Conservation (phyloP, 2,888 invertebrate species). For the Antitype chi region DNA sequence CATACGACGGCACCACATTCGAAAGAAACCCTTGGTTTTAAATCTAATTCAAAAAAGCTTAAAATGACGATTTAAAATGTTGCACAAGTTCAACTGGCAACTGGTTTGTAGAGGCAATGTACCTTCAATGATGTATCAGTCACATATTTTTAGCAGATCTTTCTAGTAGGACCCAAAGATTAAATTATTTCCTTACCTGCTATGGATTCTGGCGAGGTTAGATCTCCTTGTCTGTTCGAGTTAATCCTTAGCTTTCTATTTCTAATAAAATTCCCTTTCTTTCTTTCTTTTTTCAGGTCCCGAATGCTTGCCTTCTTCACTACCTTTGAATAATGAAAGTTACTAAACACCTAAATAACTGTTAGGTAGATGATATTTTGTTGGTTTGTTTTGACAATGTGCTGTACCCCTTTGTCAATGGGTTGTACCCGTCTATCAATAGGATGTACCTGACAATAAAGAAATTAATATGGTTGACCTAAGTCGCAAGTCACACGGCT, state of each 20-base stretch:
- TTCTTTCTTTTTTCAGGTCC: not conserved
- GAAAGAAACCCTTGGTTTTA: not conserved
- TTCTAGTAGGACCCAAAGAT: not conserved
- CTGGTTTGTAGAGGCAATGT: not conserved
- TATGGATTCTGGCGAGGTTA: not conserved
- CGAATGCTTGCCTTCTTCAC: conserved; percentile 46
- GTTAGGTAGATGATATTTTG: conserved; percentile 5
- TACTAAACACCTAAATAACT: conserved; percentile 50
- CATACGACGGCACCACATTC: not conserved
- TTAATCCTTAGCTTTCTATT: conserved; percentile 16
- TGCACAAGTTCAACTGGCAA: not conserved
- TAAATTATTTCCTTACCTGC: conserved; percentile 21
- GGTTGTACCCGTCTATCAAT: conserved; percentile 1
- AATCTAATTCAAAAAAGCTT: not conserved
- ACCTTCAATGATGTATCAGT: too few relatives aligned
- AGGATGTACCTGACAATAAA: conserved; percentile 28
- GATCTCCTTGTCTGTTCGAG: not conserved
- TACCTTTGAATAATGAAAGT: conserved; percentile 69
- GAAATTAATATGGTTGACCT: conserved; percentile 21
- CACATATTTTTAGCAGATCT: not conserved
- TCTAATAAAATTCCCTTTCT: conserved; percentile 6
- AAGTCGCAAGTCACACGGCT: not conserved
- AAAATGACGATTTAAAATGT: not conserved
- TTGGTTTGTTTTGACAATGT: not conserved
- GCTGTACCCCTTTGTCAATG: not conserved